These are phyloP conservation scores for Acronicta leporina DNA, from an alignment of 2,888 invertebrate species.

Conservation along the genomic window DNA sequence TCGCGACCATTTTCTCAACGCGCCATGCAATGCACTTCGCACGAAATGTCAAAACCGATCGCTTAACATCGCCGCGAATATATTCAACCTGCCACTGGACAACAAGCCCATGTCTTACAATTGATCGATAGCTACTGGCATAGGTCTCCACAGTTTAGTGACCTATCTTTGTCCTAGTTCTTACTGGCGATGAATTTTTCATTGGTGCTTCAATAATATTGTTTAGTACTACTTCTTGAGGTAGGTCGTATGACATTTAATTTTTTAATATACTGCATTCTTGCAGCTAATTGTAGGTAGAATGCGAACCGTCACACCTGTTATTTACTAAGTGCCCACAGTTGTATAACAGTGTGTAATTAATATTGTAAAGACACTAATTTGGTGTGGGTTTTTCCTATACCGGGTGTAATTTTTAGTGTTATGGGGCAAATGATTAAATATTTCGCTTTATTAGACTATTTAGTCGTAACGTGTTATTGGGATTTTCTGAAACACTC, in stretches of 20 bases:
- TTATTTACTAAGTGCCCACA: background rate
- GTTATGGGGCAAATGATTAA: background rate
- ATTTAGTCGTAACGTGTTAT: no score
- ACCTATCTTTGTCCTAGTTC: constrained; percentile 37
- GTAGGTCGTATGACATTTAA: constrained; percentile 38
- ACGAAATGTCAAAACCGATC: background rate
- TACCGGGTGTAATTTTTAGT: background rate
- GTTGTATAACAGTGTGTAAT: background rate
- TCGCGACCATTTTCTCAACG: no score
- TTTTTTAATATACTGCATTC: constrained; percentile 33
- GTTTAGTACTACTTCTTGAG: constrained; percentile 29
- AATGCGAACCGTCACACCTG: constrained; percentile 36
- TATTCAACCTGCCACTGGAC: constrained; percentile 4
- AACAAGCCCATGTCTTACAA: constrained; percentile 17
- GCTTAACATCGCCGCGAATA: constrained; percentile 1
- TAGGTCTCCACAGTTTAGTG: constrained; percentile 25
- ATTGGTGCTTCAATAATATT: constrained; percentile 39
- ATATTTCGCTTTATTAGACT: no score
- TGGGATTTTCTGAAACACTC: no score
- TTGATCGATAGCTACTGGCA: constrained; percentile 26
- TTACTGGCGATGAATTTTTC: constrained; percentile 44
- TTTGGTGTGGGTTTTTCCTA: background rate
- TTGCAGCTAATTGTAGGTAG: constrained; percentile 25
- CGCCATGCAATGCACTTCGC: background rate
- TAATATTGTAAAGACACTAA: background rate